phyloP scores from a whole-genome alignment of 2,797 vertebrate species.

The Hirundo rustica region DNA sequence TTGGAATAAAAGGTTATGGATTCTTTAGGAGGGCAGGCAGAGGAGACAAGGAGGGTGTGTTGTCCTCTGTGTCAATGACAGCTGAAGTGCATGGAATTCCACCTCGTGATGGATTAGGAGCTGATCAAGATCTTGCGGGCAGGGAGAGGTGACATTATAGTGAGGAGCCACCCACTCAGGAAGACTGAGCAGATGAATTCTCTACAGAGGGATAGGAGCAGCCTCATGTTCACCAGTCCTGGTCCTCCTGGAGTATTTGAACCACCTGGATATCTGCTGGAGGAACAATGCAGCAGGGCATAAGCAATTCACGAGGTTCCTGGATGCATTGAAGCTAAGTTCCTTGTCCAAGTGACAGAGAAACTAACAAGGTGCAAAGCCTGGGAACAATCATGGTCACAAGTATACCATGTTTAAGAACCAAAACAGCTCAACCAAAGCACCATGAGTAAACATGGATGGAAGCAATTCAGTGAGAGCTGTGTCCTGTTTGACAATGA shows the following conservation, averaged over 20 bases:
- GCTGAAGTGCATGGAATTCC: not conserved
- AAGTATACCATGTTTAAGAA: not conserved
- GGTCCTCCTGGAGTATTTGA: not conserved
- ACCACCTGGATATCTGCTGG: not conserved
- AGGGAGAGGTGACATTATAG: not conserved
- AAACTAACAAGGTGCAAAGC: not conserved
- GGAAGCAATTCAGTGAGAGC: not conserved
- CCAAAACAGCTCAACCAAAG: not conserved
- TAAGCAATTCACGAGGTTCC: not conserved
- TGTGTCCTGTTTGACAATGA: not conserved
- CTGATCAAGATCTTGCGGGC: not conserved
- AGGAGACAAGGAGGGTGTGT: accelerated
- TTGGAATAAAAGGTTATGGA: not conserved
- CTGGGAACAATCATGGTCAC: not conserved
- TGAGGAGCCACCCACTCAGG: not conserved
- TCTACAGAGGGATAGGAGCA: not conserved
- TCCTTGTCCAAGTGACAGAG: not conserved
- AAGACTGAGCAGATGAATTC: not conserved
- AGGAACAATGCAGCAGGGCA: not conserved
- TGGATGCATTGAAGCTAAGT: not conserved
- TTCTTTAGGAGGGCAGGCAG: not conserved
- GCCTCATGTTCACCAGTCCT: not conserved
- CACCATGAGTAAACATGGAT: not conserved
- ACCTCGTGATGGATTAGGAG: not conserved
- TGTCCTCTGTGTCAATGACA: not conserved